Conservation (phyloP, 1,140 invertebrate species). For the Harpegnathos saltator region DNA sequence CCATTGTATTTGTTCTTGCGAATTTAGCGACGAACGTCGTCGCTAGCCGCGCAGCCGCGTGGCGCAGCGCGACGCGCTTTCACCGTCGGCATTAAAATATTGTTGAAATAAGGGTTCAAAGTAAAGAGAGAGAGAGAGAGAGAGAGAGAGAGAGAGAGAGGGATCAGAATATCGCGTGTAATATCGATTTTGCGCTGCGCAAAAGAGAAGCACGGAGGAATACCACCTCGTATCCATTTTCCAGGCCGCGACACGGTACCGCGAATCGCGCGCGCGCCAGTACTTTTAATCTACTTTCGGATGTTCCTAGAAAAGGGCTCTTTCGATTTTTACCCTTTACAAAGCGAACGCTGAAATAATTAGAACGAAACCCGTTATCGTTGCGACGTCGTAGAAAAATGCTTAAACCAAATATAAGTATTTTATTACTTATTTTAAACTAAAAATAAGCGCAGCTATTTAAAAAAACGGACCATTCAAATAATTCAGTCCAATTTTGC, state of each 20-base stretch:
- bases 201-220: no score
- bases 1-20: conserved; percentile 24
- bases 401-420: no score
- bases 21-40: background rate
- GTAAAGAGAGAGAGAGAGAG: background rate
- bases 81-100: conserved; percentile 10
- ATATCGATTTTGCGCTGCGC: no score
- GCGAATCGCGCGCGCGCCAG: no score
- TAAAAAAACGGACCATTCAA: background rate
- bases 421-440: no score
- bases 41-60: no score
- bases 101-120: background rate
- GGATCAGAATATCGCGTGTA: no score
- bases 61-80: background rate
- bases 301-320: background rate
- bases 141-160: no score
- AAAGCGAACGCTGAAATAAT: conserved; percentile 28
- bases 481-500: background rate
- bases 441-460: no score
- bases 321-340: background rate
- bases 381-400: background rate
- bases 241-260: no score
- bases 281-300: background rate
- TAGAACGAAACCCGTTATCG: conserved; percentile 11
- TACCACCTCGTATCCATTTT: no score